Evolutionary conservation across 2,888 invertebrate species (phyloP).

Genomic region (Hypsopygia costalis): DNA sequence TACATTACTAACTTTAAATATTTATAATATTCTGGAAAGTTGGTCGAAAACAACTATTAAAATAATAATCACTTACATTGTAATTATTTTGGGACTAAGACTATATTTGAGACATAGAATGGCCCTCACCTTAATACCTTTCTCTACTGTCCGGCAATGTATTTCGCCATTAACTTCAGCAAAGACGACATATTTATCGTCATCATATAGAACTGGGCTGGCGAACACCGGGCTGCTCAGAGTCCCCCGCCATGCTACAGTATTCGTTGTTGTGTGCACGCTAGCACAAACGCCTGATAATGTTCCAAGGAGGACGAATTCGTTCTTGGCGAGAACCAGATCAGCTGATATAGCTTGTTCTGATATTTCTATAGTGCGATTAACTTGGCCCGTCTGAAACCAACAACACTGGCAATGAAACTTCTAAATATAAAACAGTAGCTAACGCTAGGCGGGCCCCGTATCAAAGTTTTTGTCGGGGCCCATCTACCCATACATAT

Average conservation of each 20-base stretch:
- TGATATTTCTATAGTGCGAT: constrained; percentile 48
- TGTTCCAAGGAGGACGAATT: constrained; percentile 71
- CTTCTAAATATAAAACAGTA: no score
- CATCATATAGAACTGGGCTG: constrained; percentile 78
- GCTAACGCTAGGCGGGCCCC: no score
- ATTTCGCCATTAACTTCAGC: constrained; percentile 79
- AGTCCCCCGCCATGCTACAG: constrained; percentile 82
- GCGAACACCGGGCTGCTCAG: constrained; percentile 84
- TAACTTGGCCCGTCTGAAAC: constrained; percentile 72
- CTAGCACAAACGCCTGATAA: constrained; percentile 81
- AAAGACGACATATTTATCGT: constrained; percentile 76
- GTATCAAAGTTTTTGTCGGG: no score
- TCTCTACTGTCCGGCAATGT: constrained; percentile 70
- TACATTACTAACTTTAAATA: no score
- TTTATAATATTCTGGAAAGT: no score
- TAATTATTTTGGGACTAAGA: no score
- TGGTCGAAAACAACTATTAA: no score
- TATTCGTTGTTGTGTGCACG: constrained; percentile 63
- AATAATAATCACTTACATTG: no score
- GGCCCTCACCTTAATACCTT: constrained; percentile 65
- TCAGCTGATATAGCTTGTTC: constrained; percentile 74
- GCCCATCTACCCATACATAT: no score
- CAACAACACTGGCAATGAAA: constrained; percentile 4
- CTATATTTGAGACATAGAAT: no score
- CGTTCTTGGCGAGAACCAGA: constrained; percentile 55